Evolutionary conservation across 2,797 vertebrate species (phyloP), one percentile per base, ranked within the genome.

Genomic region (Aratinga solstitialis): DNA sequence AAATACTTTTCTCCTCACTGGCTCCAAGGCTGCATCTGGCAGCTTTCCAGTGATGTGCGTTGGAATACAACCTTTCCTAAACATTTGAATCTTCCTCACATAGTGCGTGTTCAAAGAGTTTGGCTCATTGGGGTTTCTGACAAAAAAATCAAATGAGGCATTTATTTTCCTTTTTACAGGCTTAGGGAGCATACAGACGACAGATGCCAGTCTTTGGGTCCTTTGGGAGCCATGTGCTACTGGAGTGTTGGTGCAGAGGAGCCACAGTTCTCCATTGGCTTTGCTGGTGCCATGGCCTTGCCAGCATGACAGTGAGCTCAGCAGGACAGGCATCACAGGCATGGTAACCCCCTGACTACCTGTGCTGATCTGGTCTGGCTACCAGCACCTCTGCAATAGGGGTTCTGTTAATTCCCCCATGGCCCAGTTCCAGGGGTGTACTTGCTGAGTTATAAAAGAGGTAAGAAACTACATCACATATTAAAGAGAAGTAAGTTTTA

Each of bases 11-110:
- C 87, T 89, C 16, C 50, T 91, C 17, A 3, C 73, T 84, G 94
- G 79, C 86, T 95, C 84, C 87, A 75, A 73, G 71, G 53, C 82
- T 93, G 74, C 58, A 83, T 92, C 92, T 95, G 92, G 87, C 96
- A 92, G 61, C 78, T 84, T 92, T 93, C 95, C 95, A 92, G 76
- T 93, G 66, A 51, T 89, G 36, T 78, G 40, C 7, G 0, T 42
- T 58, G 66, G 65, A 88, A 84, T 38, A 90, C 51, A 92, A 84
- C 83, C 71, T 84, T 87, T 74, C n/a, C 38, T 62, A 84, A 91
- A 81, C 29, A 45, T 61, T 87, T 78, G 81, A 68, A 76, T 85
- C 69, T 73, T 88, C 62, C 79, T 89, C 90, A 89, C 75, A 92
- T 24, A 75, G 11, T 32, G 4, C 26, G 3, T 56, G 42, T 69